Evolutionary conservation across 2,113 vertebrate genomes (phyloP).

Genomic region (Erythrocercus mccallii): DNA sequence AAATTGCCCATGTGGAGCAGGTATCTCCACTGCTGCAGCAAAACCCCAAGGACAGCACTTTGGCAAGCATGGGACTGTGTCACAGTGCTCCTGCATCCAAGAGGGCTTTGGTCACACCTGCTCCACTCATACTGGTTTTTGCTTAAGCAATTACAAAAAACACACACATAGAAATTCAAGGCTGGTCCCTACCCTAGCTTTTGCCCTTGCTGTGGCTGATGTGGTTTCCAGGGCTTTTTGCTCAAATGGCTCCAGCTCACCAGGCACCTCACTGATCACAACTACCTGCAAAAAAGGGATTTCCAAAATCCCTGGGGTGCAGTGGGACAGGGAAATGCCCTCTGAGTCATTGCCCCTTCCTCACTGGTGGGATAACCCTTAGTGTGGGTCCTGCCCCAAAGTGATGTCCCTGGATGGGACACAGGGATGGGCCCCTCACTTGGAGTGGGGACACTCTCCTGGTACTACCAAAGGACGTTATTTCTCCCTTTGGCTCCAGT

Average conservation of each 20-base stretch:
- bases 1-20: background rate
- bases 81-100: rapidly evolving
- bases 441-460: background rate
- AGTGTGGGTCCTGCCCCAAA: background rate
- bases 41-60: background rate
- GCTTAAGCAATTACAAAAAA: background rate
- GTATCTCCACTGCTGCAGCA: rapidly evolving
- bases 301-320: background rate
- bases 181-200: background rate
- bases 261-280: background rate
- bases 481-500: background rate
- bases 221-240: background rate
- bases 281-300: background rate
- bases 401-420: rapidly evolving
- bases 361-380: background rate
- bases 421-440: rapidly evolving
- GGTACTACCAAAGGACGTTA: background rate
- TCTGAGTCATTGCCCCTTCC: rapidly evolving
- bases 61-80: rapidly evolving
- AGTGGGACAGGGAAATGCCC: background rate
- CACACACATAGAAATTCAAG: background rate
- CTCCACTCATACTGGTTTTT: background rate
- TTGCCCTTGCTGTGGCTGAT: background rate
- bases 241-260: background rate
- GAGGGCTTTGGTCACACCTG: background rate